Evolutionary conservation across 2,113 vertebrate species (phyloP).

Genomic region (Romanogobio albipinnatus): DNA sequence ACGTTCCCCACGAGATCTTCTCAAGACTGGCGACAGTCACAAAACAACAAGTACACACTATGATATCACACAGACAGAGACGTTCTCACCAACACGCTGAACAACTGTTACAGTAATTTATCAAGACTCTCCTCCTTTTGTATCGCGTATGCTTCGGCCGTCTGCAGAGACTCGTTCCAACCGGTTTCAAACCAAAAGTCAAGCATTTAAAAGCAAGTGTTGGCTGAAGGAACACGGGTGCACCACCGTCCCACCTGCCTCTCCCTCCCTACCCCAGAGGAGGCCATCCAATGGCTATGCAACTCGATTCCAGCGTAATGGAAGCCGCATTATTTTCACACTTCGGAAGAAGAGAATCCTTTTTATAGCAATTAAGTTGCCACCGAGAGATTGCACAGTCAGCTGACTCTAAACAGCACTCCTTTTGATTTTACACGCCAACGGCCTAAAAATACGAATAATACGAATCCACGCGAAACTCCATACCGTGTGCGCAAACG

Average conservation of each 20-base stretch:
- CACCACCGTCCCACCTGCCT: conserved; percentile 31
- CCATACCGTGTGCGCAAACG: conserved; percentile 67
- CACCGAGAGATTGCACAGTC: conserved; percentile 97
- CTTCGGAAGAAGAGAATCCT: conserved; percentile 69
- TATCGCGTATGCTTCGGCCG: not conserved
- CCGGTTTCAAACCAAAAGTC: conserved; percentile 69
- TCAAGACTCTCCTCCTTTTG: conserved; percentile 29
- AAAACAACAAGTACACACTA: conserved; percentile 11
- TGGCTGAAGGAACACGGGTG: conserved; percentile 38
- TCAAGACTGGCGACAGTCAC: conserved; percentile 27
- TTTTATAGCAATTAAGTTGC: conserved; percentile 93
- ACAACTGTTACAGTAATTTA: conserved; percentile 81
- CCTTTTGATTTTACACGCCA: conserved; percentile 83
- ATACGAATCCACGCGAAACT: conserved; percentile 45
- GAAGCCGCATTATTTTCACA: conserved; percentile 66
- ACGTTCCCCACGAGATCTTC: conserved; percentile 62
- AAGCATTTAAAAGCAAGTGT: conserved; percentile 75
- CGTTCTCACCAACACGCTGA: conserved; percentile 83
- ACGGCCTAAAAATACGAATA: conserved; percentile 54
- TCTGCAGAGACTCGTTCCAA: conserved; percentile 33
- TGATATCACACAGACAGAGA: conserved; percentile 49
- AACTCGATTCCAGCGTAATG: conserved; percentile 88
- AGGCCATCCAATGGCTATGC: conserved; percentile 90
- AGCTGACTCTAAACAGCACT: conserved; percentile 91
- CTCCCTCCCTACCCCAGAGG: conserved; percentile 74